Conservation (phyloP, 1,140 invertebrate genomes). For the Platyscapa corneri region DNA sequence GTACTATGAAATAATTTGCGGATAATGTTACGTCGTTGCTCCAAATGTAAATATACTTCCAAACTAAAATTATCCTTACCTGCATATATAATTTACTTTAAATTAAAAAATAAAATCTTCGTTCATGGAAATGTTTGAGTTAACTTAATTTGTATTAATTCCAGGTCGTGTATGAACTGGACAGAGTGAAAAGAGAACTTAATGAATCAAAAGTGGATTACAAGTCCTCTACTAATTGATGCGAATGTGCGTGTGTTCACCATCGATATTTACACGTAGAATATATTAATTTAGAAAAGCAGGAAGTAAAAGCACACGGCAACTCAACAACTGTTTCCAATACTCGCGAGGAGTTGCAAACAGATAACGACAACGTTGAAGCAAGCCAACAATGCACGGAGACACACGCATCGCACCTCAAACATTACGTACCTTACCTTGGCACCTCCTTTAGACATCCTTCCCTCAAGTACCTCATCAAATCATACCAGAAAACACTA, state of each 20-base stretch:
- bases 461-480: neutral
- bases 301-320: slow-evolving; percentile 34
- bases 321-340: neutral
- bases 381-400: slow-evolving; percentile 56
- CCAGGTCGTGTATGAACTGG: slow-evolving; percentile 76
- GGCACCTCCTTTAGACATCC: neutral
- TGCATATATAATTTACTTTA: too few relatives aligned
- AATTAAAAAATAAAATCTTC: neutral
- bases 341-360: neutral
- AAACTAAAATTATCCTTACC: neutral
- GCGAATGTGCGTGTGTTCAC: slow-evolving; percentile 73
- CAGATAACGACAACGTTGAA: neutral
- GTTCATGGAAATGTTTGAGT: neutral
- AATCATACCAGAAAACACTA: neutral
- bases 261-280: slow-evolving; percentile 55
- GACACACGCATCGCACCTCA: slow-evolving; percentile 68
- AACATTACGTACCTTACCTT: slow-evolving; percentile 36
- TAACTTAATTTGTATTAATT: neutral
- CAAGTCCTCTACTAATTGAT: slow-evolving; percentile 68
- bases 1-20: too few relatives aligned
- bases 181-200: slow-evolving; percentile 70
- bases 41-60: neutral
- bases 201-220: slow-evolving; percentile 68
- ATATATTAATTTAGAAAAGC: slow-evolving; percentile 59
- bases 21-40: too few relatives aligned